These are phyloP conservation scores for Calyptomena viridis DNA, from an alignment of 2,113 vertebrate genomes.

Conservation along the genomic window DNA sequence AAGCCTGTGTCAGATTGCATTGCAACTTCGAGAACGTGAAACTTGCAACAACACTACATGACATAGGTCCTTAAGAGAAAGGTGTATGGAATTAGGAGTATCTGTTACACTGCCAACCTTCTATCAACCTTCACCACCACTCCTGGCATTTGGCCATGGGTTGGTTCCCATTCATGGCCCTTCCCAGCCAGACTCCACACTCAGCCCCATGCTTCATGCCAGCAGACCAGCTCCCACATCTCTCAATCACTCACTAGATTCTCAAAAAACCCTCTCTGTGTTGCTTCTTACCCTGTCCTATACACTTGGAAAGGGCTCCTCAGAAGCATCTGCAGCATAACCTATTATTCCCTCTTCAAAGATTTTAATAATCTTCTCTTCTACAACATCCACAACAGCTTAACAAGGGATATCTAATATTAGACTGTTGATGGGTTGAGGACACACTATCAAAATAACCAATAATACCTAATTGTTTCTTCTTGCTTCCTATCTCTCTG, in stretches of 20 bases:
- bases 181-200: not conserved
- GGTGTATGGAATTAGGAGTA: not conserved
- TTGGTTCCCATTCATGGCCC: not conserved
- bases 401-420: not conserved
- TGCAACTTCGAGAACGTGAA: too few relatives aligned
- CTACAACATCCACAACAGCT: not conserved
- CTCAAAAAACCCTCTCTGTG: not conserved
- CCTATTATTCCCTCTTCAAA: not conserved
- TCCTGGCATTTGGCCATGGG: not conserved
- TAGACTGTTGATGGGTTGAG: not conserved
- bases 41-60: too few relatives aligned
- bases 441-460: not conserved
- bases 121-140: not conserved
- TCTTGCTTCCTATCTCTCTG: not conserved
- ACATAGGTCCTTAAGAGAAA: not conserved
- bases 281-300: not conserved
- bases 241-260: not conserved
- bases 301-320: not conserved
- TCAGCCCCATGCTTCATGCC: not conserved
- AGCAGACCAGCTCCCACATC: not conserved
- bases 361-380: not conserved
- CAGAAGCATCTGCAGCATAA: not conserved
- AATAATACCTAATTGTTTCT: not conserved
- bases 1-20: too few relatives aligned
- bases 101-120: not conserved